Evolutionary conservation across 1,140 invertebrate species (phyloP).

Genomic region (Drosophila sp.): DNA sequence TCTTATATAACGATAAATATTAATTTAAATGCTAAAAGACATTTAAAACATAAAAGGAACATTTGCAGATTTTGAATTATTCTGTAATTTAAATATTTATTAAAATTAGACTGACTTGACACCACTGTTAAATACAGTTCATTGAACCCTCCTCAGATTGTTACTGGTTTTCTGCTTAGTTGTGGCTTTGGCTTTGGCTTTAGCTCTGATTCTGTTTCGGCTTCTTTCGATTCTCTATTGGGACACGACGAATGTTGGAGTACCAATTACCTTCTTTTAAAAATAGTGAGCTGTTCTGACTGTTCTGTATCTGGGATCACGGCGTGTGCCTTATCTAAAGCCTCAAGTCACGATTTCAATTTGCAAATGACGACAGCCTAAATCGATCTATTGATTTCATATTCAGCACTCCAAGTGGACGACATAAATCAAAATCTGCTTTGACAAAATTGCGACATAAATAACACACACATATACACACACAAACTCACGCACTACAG

Average conservation of each 20-base stretch:
- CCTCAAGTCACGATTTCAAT: conserved; percentile 81
- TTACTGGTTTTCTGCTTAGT: conserved; percentile 24
- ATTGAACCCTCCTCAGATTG: conserved; percentile 39
- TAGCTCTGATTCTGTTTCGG: not conserved
- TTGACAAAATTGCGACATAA: conserved; percentile 65
- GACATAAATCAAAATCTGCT: conserved; percentile 78
- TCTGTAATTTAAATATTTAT: too few species aligned
- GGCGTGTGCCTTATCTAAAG: conserved; percentile 68
- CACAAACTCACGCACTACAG: not conserved
- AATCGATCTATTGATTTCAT: conserved; percentile 82
- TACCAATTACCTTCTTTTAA: conserved; percentile 59
- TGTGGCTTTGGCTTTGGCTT: conserved; percentile 10
- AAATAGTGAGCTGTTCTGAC: conserved; percentile 1
- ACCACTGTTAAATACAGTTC: conserved; percentile 35
- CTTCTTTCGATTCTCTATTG: not conserved
- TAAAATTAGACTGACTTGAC: too few species aligned
- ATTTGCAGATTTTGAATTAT: too few species aligned
- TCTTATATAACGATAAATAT: too few species aligned
- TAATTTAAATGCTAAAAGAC: too few species aligned
- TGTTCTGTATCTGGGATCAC: conserved; percentile 7
- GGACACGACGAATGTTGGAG: conserved; percentile 17
- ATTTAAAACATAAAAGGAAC: too few species aligned
- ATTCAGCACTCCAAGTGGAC: conserved; percentile 80
- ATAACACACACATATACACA: conserved; percentile 37
- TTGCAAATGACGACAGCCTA: conserved; percentile 67